phyloP scores from a whole-genome alignment of 2,888 invertebrate genomes.

The Stratiomys singularior region DNA sequence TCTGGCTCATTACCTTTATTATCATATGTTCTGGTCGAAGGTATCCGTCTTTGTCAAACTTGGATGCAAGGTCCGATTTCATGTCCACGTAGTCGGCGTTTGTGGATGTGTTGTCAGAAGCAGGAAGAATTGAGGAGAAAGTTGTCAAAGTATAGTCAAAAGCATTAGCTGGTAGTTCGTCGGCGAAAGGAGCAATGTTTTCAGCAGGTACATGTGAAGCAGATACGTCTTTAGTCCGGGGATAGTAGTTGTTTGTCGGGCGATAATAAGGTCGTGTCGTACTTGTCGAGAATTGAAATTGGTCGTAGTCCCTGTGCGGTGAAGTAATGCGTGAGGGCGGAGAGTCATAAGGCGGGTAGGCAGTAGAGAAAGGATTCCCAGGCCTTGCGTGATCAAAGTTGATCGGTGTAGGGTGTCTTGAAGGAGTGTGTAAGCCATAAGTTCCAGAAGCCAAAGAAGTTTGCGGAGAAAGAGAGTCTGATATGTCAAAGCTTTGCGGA shows the following conservation, averaged over 20 bases:
- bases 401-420: constrained; percentile 25
- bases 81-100: constrained; percentile 55
- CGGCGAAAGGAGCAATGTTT: background rate
- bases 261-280: constrained; percentile 50
- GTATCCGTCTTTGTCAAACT: constrained; percentile 60
- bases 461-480: constrained; percentile 6
- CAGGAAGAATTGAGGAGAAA: constrained; percentile 54
- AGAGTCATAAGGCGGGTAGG: constrained; percentile 31
- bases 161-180: background rate
- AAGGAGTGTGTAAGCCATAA: constrained; percentile 18
- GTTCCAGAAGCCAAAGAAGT: constrained; percentile 12
- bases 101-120: constrained; percentile 49
- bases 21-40: constrained; percentile 60
- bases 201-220: background rate
- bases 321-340: background rate
- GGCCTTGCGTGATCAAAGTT: constrained; percentile 9
- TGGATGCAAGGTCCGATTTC: constrained; percentile 50
- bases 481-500: constrained; percentile 5
- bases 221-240: constrained; percentile 49
- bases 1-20: constrained; percentile 52
- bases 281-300: background rate
- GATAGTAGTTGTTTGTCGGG: constrained; percentile 48
- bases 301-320: constrained; percentile 29
- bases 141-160: constrained; percentile 56
- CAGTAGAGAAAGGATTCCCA: constrained; percentile 35